phyloP scores from a whole-genome alignment of 2,113 vertebrate genomes.

The Eretmochelys imbricata region DNA sequence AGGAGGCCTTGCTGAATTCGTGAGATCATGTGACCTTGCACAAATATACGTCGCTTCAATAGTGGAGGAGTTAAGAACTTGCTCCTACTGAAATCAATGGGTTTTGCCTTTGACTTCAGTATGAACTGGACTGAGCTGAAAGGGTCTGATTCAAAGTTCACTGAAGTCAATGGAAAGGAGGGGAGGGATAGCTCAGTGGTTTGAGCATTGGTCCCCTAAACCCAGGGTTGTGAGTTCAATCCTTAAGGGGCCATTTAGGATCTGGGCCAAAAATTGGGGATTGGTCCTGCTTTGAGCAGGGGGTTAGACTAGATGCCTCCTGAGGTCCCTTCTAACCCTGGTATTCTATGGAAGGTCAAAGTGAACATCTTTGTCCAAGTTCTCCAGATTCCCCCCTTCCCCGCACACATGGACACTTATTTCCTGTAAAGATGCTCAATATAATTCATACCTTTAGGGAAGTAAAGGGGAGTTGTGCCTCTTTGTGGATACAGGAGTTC shows the following conservation, averaged over 20 bases:
- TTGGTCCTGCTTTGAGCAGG: no score
- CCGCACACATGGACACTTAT: rapidly evolving
- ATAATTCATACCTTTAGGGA: not conserved
- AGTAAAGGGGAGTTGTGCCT: not conserved
- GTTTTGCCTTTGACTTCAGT: not conserved
- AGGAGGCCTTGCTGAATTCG: not conserved
- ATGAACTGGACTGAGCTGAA: not conserved
- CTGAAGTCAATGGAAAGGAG: not conserved
- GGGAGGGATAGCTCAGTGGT: no score
- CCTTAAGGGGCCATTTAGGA: no score
- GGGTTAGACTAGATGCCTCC: no score
- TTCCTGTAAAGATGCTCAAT: not conserved
- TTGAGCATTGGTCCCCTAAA: no score
- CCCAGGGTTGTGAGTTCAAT: no score
- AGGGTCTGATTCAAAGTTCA: not conserved
- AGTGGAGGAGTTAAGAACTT: not conserved
- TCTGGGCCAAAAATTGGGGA: no score
- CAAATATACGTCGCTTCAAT: not conserved
- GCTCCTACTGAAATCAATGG: not conserved
- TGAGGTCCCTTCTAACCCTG: no score
- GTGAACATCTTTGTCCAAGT: not conserved
- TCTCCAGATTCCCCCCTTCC: not conserved
- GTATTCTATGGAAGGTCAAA: not conserved
- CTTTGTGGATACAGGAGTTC: not conserved
- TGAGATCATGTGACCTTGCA: not conserved